phyloP scores from a whole-genome alignment of 2,113 vertebrate species.

The Macrotus californicus region DNA sequence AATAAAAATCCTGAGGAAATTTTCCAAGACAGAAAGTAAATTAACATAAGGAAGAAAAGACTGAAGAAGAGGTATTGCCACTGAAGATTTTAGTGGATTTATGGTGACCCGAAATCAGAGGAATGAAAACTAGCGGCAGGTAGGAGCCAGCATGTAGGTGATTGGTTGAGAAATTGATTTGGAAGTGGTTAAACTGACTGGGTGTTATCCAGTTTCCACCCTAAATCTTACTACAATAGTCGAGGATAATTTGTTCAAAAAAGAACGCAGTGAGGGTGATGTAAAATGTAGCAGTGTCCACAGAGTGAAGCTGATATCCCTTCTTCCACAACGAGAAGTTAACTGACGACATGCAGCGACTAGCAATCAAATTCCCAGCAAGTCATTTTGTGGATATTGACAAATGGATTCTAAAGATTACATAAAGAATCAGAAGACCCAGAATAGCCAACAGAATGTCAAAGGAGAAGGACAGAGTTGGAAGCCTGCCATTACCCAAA shows the following conservation, averaged over 20 bases:
- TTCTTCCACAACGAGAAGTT: neutral
- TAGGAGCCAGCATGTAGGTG: neutral
- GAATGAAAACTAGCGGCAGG: neutral
- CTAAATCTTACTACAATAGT: neutral
- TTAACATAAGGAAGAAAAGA: neutral
- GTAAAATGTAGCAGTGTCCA: neutral
- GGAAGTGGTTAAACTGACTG: neutral
- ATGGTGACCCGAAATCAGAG: neutral
- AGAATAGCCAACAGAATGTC: neutral
- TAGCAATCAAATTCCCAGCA: neutral
- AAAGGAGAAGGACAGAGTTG: neutral
- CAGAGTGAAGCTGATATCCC: neutral
- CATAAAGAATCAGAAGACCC: neutral
- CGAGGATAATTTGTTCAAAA: neutral
- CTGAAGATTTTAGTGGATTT: neutral
- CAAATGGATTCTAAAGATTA: neutral
- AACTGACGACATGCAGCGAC: neutral
- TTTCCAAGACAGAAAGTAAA: neutral
- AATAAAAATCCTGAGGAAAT: neutral
- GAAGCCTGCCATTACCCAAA: neutral
- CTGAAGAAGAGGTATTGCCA: neutral
- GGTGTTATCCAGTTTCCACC: neutral
- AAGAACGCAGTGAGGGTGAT: neutral
- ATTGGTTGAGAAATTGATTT: neutral
- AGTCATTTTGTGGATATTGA: neutral